Evolutionary conservation across 2,888 invertebrate species (phyloP), one percentile per base, ranked within the genome.

Genomic region (Andrena flavipes): DNA sequence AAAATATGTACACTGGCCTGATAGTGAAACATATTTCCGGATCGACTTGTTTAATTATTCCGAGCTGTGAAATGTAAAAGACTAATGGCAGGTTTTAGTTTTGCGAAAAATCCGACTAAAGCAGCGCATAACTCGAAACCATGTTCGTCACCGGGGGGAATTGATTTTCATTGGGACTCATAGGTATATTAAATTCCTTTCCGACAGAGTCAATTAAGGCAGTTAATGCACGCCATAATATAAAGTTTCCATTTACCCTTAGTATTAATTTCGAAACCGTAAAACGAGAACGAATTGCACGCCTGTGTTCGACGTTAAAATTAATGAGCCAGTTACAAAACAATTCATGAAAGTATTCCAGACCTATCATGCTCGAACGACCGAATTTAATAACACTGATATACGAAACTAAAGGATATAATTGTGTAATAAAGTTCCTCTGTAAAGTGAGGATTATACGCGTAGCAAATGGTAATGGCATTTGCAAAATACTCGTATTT

Each of bases 171-270:
- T 65, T 69, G 30, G 54, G 23, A n/a, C 20, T 6, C 35, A 23
- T 10, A 35, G 35, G 35, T 35, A 69, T 67, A 70, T 69, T 74
- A 59, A 64, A 79, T 56, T 73, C 30, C 33, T 69, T 59, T 51
- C 54, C 42, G 8, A 30, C 16, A 8, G 51, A 48, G 23, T 69
- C 59, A 74, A 79, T 74, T 81, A 65, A 48, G n/a, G 60, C 51
- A 68, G 51, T 30, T 81, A 68, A 64, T 65, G 42, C 23, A 16
- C 30, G n/a, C 10, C 35, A 42, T 33, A 30, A 73, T 59, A 64
- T 26, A 59, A 71, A 74, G 42, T 76, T 62, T 16, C 5, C 35
- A 54, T 16, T 65, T 59, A 68, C 33, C 62, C 26, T 72, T 67
- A 26, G n/a, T 33, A 33, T 67, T 72, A 42, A 33, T 67, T 51